Evolutionary conservation across 2,113 vertebrate genomes (phyloP).

Genomic region (human (Homo sapiens)): DNA sequence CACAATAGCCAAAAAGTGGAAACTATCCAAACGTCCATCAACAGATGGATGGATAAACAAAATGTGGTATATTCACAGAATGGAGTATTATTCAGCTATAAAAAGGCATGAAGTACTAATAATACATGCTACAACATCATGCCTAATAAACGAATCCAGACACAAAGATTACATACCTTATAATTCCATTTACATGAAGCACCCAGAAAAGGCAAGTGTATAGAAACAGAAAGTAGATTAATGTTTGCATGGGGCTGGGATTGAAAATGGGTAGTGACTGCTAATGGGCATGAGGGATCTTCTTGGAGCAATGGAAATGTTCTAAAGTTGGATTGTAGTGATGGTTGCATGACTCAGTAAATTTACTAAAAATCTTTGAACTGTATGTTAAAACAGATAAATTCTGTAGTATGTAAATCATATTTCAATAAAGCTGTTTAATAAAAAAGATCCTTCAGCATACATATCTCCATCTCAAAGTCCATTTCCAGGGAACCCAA

Average conservation of each 20-base stretch:
- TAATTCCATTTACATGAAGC: neutral
- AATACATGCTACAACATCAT: neutral
- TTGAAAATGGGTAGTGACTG: neutral
- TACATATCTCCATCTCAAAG: slow-evolving; percentile 7
- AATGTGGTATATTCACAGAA: neutral
- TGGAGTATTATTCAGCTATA: neutral
- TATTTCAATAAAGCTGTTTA: slow-evolving; percentile 42
- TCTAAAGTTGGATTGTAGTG: neutral
- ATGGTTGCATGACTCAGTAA: neutral
- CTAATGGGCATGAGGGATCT: neutral
- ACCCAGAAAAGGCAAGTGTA: neutral
- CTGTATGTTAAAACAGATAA: slow-evolving; percentile 15
- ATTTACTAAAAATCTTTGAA: slow-evolving; percentile 35
- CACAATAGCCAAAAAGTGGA: neutral
- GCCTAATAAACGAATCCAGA: neutral
- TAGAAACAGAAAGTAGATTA: neutral
- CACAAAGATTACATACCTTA: neutral
- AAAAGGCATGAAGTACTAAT: neutral
- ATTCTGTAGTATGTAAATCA: slow-evolving; percentile 34
- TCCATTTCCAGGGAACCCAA: slow-evolving; percentile 38
- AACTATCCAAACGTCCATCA: neutral
- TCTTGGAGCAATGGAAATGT: neutral
- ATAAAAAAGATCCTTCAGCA: slow-evolving; percentile 5
- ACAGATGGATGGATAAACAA: neutral
- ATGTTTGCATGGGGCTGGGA: neutral